phyloP scores from a whole-genome alignment of 2,113 vertebrate species.

The Mastomys natalensis region DNA sequence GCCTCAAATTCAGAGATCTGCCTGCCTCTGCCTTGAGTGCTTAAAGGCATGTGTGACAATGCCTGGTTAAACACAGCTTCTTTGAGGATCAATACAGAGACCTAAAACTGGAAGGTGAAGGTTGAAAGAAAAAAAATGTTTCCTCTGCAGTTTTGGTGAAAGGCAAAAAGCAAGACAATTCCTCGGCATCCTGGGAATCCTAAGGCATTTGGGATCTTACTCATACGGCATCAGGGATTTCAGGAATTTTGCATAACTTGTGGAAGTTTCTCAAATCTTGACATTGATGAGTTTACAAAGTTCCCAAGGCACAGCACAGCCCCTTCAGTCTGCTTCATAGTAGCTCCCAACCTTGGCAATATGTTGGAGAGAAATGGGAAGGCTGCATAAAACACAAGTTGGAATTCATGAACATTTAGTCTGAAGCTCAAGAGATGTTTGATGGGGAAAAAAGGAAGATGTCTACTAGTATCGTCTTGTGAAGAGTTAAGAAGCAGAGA shows the following conservation, averaged over 20 bases:
- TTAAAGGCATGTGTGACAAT: background rate
- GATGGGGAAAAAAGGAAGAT: constrained; percentile 57
- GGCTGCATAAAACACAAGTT: background rate
- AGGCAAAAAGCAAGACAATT: background rate
- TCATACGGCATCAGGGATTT: background rate
- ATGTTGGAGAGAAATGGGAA: constrained; percentile 2
- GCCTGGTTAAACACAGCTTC: background rate
- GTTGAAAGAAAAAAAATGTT: background rate
- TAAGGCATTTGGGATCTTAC: background rate
- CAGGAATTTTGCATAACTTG: background rate
- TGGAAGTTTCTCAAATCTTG: background rate
- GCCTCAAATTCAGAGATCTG: background rate
- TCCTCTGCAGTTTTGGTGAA: background rate
- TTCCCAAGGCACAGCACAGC: background rate
- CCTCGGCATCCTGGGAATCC: background rate
- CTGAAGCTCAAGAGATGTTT: constrained; percentile 40
- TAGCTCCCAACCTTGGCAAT: constrained; percentile 7
- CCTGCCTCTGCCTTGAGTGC: background rate
- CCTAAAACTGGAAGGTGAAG: background rate
- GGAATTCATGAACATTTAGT: constrained; percentile 31
- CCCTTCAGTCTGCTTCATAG: background rate
- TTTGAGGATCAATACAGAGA: background rate
- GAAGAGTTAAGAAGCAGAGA: constrained; percentile 65
- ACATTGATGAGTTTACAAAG: background rate
- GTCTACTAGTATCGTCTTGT: constrained; percentile 57